phyloP scores from a whole-genome alignment of 2,113 vertebrate species.

The Lophura nycthemera region DNA sequence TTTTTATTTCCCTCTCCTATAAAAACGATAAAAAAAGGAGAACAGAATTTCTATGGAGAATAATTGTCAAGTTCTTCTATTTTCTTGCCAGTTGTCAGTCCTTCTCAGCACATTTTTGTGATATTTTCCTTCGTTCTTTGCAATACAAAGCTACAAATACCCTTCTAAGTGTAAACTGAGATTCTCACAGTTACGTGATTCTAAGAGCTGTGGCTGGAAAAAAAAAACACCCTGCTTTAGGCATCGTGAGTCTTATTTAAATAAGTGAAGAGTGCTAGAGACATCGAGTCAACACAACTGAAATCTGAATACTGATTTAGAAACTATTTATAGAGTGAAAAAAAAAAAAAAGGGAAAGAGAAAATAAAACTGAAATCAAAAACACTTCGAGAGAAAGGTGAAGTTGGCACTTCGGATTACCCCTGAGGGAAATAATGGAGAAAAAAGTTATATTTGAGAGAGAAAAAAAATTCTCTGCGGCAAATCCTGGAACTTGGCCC shows the following conservation, averaged over 20 bases:
- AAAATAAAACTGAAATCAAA: conserved; percentile 7
- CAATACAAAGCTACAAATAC: conserved; percentile 37
- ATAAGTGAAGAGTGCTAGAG: background rate
- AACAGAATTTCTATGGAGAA: background rate
- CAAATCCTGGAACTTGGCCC: background rate
- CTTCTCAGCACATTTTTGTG: conserved; percentile 6
- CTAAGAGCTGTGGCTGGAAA: conserved; percentile 5
- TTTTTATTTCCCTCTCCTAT: background rate
- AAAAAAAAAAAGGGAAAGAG: background rate
- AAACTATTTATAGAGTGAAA: background rate
- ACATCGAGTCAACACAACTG: background rate
- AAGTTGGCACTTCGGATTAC: background rate
- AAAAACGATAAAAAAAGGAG: background rate
- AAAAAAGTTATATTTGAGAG: background rate
- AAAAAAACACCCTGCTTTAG: background rate
- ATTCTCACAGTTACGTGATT: conserved; percentile 4
- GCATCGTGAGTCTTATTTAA: background rate
- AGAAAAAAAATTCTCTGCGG: background rate
- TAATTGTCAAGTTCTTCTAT: background rate
- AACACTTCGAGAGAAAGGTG: background rate
- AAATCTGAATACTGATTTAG: background rate
- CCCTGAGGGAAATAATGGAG: background rate
- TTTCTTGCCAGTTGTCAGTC: conserved; percentile 8
- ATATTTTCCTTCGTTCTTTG: conserved; percentile 44
- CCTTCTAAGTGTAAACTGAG: conserved; percentile 28